Evolutionary conservation across 2,113 vertebrate genomes (phyloP).

Genomic region (Rhinolophus ferrumequinum): DNA sequence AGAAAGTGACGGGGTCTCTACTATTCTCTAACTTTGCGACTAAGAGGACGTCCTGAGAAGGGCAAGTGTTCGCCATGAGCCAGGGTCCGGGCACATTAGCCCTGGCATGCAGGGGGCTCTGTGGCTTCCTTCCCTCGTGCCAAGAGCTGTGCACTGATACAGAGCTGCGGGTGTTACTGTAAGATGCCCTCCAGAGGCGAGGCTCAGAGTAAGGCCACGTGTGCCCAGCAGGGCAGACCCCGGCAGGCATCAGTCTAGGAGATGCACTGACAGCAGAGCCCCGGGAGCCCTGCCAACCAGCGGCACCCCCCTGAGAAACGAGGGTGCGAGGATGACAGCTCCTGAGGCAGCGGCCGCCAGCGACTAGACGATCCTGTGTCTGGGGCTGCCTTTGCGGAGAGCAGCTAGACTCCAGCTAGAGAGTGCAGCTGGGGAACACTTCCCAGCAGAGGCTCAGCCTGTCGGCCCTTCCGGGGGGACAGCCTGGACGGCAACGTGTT

Average conservation of each 20-base stretch:
- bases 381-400: not conserved
- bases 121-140: not conserved
- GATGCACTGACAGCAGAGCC: not conserved
- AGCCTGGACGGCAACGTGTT: not conserved
- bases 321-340: not conserved
- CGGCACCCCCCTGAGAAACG: not conserved
- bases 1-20: not conserved
- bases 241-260: not conserved
- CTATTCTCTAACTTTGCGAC: not conserved
- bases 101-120: no score
- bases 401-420: not conserved
- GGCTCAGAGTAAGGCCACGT: not conserved
- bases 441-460: not conserved
- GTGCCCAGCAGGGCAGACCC: not conserved
- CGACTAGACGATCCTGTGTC: not conserved
- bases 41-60: not conserved
- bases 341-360: not conserved
- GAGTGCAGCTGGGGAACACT: not conserved
- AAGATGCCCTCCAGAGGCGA: not conserved
- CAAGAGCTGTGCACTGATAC: no score
- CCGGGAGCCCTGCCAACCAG: not conserved
- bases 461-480: not conserved
- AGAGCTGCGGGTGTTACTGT: not conserved
- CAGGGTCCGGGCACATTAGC: not conserved
- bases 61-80: not conserved